These are phyloP conservation scores for Agrochola litura DNA, from an alignment of 2,888 invertebrate species.

Conservation along the genomic window DNA sequence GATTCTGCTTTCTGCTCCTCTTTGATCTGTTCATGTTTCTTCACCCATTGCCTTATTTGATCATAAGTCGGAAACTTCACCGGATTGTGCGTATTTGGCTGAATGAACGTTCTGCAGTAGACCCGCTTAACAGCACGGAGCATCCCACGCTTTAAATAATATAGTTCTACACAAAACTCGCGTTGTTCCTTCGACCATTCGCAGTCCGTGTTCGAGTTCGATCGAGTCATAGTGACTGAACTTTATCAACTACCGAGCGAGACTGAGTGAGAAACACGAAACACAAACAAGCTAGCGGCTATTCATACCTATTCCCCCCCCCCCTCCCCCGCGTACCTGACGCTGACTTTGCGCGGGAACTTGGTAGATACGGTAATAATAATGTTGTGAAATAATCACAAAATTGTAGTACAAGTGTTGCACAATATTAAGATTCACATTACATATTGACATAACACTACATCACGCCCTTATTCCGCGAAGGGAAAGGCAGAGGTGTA, in stretches of 20 bases:
- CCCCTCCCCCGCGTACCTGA: no score
- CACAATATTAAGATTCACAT: not conserved
- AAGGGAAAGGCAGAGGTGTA: no score
- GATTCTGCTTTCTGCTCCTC: not conserved
- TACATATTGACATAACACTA: no score
- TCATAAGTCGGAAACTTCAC: not conserved
- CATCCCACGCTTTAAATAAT: not conserved
- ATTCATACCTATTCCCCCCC: not conserved
- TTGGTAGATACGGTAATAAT: not conserved
- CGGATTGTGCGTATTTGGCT: no score
- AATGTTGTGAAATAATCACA: slow-evolving; percentile 10
- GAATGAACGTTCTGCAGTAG: not conserved
- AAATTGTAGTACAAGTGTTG: slow-evolving; percentile 1
- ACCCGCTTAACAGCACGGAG: not conserved
- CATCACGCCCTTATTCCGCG: no score
- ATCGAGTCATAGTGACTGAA: not conserved
- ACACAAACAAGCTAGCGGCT: not conserved
- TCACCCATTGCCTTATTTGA: slow-evolving; percentile 1
- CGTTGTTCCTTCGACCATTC: slow-evolving; percentile 13
- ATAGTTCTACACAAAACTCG: slow-evolving; percentile 15
- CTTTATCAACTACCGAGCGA: not conserved
- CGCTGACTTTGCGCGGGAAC: not conserved
- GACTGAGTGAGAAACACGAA: slow-evolving; percentile 12
- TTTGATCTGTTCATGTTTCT: slow-evolving; percentile 12
- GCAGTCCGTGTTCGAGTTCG: not conserved